Evolutionary conservation across 2,797 vertebrate genomes (phyloP), one percentile per base, ranked within the genome.

Genomic region (Decapterus maruadsi): DNA sequence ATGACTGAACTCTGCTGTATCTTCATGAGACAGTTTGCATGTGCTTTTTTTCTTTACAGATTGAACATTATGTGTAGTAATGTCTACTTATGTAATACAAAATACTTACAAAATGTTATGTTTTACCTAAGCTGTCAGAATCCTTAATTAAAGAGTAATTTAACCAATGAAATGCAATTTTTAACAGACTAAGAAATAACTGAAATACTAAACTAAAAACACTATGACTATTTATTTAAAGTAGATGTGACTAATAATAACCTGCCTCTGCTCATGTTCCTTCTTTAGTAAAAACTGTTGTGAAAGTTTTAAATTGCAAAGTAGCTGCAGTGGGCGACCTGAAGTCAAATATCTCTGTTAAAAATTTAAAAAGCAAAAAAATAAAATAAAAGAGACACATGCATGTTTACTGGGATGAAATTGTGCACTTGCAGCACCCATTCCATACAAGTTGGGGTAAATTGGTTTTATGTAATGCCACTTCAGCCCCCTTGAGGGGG

Each of bases 401-500:
- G 46, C 8, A 6, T 19, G 17, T 48, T 48, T 2, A 19, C 8
- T 53, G 22, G 26, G 20, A 14, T 53, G 11, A 14, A 22, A 11
- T 51, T 9, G 2, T 22, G n/a, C 48, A 10, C 10, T 10, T 51
- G 6, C 4, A 20, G n/a, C 11, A 12, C n/a, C n/a, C n/a, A 53
- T 13, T 26, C n/a, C 26, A 51, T 4, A 50, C 64, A 54, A 36
- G 29, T 3, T 1, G 51, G 34, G 48, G 19, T 45, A 11, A 4
- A 22, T 20, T n/a, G 19, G 8, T n/a, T 43, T 67, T 56, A 20
- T 86, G 63, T 72, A 26, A 0, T 81, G 34, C 58, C 50, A 4
- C 40, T 60, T 75, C 0, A 16, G 9, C 7, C 87, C 87, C 8
- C 84, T 84, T 54, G 86, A 76, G 75, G 82, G 83, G 8, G 56